A percentile compares a stretch with the other conserved stretches of the same genome.
These are phyloP conservation scores for Panulirus ornatus DNA, from an alignment of 1,140 invertebrate genomes.

Conservation along the genomic window DNA sequence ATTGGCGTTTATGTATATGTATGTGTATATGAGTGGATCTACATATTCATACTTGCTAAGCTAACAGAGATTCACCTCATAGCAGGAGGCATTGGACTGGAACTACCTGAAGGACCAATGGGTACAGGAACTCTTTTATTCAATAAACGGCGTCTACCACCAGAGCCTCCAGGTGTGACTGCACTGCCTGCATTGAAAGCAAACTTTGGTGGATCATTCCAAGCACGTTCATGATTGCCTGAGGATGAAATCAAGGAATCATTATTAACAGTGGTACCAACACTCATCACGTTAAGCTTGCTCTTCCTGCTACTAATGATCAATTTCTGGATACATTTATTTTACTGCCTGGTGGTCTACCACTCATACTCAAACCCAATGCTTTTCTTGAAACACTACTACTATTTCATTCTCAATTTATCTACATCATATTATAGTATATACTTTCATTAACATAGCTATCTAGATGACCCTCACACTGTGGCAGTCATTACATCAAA, in stretches of 20 bases:
- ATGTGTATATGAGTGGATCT: too few relatives aligned
- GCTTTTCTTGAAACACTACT: not conserved
- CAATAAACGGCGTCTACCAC: constrained; percentile 44
- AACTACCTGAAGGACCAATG: constrained; percentile 9
- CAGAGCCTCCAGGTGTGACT: not conserved
- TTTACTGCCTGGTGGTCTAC: too few relatives aligned
- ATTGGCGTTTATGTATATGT: too few relatives aligned
- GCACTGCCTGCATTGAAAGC: constrained; percentile 32
- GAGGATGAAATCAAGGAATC: not conserved
- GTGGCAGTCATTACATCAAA: too few relatives aligned
- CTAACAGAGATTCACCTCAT: constrained; percentile 30
- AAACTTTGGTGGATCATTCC: constrained; percentile 64
- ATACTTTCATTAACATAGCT: too few relatives aligned
- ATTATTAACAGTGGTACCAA: not conserved
- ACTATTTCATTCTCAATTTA: not conserved
- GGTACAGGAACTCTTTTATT: constrained; percentile 59
- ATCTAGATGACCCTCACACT: too few relatives aligned
- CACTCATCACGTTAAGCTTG: too few relatives aligned
- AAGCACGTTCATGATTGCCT: constrained; percentile 58
- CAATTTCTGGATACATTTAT: not conserved
- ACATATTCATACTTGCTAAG: too few relatives aligned
- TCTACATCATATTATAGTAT: not conserved
- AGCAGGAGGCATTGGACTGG: constrained; percentile 6
- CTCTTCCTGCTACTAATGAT: not conserved
- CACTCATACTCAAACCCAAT: not conserved